phyloP scores from a whole-genome alignment of 2,797 vertebrate genomes.

The Rhinogobio ventralis region DNA sequence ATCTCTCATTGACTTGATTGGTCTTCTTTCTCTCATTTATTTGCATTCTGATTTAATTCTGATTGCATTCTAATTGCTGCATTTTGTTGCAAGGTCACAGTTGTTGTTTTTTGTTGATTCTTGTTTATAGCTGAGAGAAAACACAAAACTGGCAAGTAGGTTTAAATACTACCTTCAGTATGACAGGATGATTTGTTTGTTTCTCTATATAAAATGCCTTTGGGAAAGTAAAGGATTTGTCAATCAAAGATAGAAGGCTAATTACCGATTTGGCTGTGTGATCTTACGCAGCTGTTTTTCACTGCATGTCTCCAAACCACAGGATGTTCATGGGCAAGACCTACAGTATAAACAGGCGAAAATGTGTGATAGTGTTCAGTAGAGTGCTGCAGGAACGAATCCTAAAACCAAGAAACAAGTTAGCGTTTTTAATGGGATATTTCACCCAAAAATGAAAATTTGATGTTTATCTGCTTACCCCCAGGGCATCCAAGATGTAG shows the following conservation, averaged over 20 bases:
- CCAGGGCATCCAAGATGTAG: too few species aligned
- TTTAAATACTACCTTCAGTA: not conserved
- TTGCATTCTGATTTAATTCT: not conserved
- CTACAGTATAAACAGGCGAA: not conserved
- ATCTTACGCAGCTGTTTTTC: slow-evolving; percentile 3
- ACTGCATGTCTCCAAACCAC: slow-evolving; percentile 9
- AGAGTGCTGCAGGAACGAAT: not conserved
- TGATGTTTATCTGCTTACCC: too few species aligned
- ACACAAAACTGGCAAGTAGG: not conserved
- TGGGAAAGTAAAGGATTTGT: slow-evolving; percentile 10
- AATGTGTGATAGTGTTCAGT: not conserved
- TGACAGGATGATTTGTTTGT: slow-evolving; percentile 10
- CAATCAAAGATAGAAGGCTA: slow-evolving; percentile 6
- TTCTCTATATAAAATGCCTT: not conserved
- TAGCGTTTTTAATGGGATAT: too few species aligned
- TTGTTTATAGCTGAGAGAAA: not conserved
- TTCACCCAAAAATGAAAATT: too few species aligned
- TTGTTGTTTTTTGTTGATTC: not conserved
- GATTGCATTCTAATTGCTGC: not conserved
- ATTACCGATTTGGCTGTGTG: slow-evolving; percentile 11
- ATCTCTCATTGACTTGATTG: not conserved
- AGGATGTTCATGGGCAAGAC: not conserved
- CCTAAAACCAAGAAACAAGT: not conserved
- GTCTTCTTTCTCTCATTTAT: not conserved
- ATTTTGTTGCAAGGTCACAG: not conserved